phyloP scores from a whole-genome alignment of 1,140 invertebrate genomes.

The Hypothenemus hampei region DNA sequence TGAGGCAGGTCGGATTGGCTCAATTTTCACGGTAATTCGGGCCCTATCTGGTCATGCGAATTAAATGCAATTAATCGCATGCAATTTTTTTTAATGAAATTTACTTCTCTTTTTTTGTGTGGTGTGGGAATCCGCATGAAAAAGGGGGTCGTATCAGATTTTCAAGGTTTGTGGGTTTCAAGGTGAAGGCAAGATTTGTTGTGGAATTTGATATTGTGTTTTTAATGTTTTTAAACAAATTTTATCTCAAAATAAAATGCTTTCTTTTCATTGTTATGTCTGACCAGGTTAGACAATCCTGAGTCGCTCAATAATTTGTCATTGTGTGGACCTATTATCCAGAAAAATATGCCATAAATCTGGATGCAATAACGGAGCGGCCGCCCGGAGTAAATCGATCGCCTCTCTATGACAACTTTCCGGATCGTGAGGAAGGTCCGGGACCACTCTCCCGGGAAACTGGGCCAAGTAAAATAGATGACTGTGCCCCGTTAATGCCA shows the following conservation, averaged over 20 bases:
- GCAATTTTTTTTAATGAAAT: conserved; percentile 6
- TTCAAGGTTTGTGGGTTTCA: conserved; percentile 8
- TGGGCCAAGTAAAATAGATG: no score
- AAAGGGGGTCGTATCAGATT: conserved; percentile 10
- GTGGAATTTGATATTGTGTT: not conserved
- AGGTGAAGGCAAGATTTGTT: not conserved
- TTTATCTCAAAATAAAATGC: not conserved
- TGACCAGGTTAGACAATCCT: not conserved
- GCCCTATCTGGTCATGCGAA: conserved; percentile 8
- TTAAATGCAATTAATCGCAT: conserved; percentile 20
- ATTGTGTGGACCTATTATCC: not conserved
- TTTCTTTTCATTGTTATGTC: not conserved
- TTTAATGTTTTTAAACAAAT: no score
- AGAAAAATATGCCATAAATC: not conserved
- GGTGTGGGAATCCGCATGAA: conserved; percentile 2
- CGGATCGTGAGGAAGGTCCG: no score
- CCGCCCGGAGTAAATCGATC: no score
- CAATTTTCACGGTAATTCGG: conserved; percentile 15
- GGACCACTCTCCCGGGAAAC: no score
- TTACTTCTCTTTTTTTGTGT: no score
- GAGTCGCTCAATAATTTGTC: no score
- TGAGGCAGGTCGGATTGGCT: conserved; percentile 10
- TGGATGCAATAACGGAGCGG: not conserved
- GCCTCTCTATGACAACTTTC: no score
- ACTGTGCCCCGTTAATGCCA: no score